These are phyloP conservation scores for Typhlichthys eigenmanni DNA, from an alignment of 2,797 vertebrate species.

Conservation along the genomic window DNA sequence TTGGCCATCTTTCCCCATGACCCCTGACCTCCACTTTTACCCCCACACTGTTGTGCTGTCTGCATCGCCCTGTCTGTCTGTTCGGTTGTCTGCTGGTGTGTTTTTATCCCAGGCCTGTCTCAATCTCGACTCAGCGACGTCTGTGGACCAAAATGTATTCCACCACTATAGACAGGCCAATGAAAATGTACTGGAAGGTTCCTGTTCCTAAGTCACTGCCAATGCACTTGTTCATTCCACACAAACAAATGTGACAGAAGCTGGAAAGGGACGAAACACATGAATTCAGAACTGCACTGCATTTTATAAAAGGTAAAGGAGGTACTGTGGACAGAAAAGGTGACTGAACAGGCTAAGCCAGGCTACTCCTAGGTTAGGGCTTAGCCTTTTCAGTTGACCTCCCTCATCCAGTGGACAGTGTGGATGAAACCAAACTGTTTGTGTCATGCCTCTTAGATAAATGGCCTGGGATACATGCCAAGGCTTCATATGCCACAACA, in stretches of 20 bases:
- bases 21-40: slow-evolving; percentile 56
- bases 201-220: no score
- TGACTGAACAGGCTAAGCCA: background rate
- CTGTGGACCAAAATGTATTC: background rate
- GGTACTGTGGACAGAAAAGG: slow-evolving; percentile 1
- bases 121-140: background rate
- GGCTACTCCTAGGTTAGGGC: background rate
- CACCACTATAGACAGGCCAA: background rate
- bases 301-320: background rate
- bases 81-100: slow-evolving; percentile 1
- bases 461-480: slow-evolving; percentile 49
- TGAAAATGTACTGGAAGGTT: no score
- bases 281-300: slow-evolving; percentile 1
- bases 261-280: slow-evolving; percentile 1
- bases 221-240: no score
- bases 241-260: background rate
- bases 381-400: slow-evolving; percentile 13
- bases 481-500: slow-evolving; percentile 53
- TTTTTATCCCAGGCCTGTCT: background rate
- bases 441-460: slow-evolving; percentile 50
- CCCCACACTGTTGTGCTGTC: slow-evolving; percentile 42
- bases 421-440: slow-evolving; percentile 52
- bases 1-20: slow-evolving; percentile 43
- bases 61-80: slow-evolving; percentile 23
- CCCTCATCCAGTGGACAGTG: slow-evolving; percentile 28